Percentiles rank a stretch among this genome's conserved stretches.
Evolutionary conservation across 2,797 vertebrate species (phyloP).

Genomic region (Sebastes nivosus): DNA sequence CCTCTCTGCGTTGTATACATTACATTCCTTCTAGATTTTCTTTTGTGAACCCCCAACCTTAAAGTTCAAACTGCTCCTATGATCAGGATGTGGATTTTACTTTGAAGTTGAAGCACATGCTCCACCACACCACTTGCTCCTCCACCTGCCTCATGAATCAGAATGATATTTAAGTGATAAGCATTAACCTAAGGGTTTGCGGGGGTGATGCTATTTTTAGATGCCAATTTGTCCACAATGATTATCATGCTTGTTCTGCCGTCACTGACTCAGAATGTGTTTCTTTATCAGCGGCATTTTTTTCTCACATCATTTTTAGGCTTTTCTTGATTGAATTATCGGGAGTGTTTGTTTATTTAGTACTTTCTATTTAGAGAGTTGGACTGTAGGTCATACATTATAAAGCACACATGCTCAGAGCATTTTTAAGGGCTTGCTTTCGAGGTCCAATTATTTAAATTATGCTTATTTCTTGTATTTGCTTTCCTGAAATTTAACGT

Average conservation of each 20-base stretch:
- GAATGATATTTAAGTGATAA: slow-evolving; percentile 33
- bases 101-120: slow-evolving; percentile 25
- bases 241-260: slow-evolving; percentile 26
- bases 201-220: slow-evolving; percentile 57
- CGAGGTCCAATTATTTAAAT: slow-evolving; percentile 1
- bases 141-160: slow-evolving; percentile 34
- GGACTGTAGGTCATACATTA: not conserved
- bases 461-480: not conserved
- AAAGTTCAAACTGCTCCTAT: too few relatives aligned
- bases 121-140: not conserved
- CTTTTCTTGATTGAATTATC: slow-evolving; percentile 10
- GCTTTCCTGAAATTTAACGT: slow-evolving; percentile 27
- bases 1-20: too few relatives aligned
- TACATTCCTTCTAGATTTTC: too few relatives aligned
- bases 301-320: not conserved
- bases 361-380: not conserved
- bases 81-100: slow-evolving; percentile 34
- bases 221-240: slow-evolving; percentile 36
- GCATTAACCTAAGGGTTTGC: slow-evolving; percentile 22
- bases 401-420: not conserved
- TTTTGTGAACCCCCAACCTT: too few relatives aligned
- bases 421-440: not conserved
- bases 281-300: slow-evolving; percentile 9
- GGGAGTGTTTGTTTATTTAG: not conserved
- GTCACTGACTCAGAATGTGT: slow-evolving; percentile 31